Percentiles rank a stretch among this genome's conserved stretches.
These are phyloP conservation scores for Hydrotaea diabolus DNA, from an alignment of 2,888 invertebrate genomes.

Conservation along the genomic window DNA sequence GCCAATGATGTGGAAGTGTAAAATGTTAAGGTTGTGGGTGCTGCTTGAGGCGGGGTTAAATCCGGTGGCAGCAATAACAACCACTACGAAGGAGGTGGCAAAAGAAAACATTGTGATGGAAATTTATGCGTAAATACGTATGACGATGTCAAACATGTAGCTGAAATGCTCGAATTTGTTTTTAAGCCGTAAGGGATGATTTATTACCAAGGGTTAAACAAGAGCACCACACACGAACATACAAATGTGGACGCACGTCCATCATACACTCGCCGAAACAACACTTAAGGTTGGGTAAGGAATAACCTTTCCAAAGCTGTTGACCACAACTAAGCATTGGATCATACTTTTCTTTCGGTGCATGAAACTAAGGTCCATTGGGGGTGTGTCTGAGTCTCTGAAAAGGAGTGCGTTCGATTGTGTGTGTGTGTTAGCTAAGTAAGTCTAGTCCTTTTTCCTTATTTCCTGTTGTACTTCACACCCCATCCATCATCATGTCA, in stretches of 20 bases:
- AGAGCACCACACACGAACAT: slow-evolving; percentile 20
- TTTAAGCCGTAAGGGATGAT: slow-evolving; percentile 61
- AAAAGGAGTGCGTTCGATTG: background rate
- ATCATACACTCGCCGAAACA: slow-evolving; percentile 37
- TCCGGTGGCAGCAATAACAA: slow-evolving; percentile 17
- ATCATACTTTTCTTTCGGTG: slow-evolving; percentile 38
- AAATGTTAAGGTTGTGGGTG: slow-evolving; percentile 16
- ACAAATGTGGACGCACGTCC: background rate
- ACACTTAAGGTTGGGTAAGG: no score
- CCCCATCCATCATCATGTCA: slow-evolving; percentile 76
- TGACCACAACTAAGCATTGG: background rate
- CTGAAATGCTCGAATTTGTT: slow-evolving; percentile 34
- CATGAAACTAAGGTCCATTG: slow-evolving; percentile 6
- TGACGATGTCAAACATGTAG: slow-evolving; percentile 43
- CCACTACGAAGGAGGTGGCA: background rate
- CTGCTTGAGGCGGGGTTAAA: slow-evolving; percentile 3
- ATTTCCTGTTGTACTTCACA: slow-evolving; percentile 59
- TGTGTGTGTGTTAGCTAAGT: background rate
- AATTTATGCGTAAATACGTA: slow-evolving; percentile 64
- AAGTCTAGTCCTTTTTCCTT: slow-evolving; percentile 44
- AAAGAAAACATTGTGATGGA: slow-evolving; percentile 38
- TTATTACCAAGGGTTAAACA: slow-evolving; percentile 57
- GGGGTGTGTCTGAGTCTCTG: background rate
- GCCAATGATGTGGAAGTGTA: slow-evolving; percentile 1
- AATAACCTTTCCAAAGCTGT: no score